Evolutionary conservation across 2,113 vertebrate genomes (phyloP).

Genomic region (Marmota monax): DNA sequence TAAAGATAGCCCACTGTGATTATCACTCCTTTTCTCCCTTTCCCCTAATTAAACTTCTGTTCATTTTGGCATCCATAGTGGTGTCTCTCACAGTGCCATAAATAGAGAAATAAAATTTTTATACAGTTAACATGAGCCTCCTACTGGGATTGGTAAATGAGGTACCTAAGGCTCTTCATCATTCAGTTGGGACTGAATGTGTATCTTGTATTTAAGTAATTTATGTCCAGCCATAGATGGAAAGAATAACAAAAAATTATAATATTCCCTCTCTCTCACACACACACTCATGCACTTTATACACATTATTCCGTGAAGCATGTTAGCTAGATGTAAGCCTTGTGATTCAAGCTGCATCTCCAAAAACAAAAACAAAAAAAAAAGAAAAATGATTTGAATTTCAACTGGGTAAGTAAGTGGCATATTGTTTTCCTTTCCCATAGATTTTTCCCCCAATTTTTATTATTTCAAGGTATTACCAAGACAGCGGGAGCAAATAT

Average conservation of each 20-base stretch:
- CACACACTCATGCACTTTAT: neutral
- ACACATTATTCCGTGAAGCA: neutral
- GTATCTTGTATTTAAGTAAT: neutral
- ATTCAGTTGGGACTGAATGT: neutral
- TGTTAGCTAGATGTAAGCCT: neutral
- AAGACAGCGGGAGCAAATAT: neutral
- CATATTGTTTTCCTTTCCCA: neutral
- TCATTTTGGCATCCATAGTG: neutral
- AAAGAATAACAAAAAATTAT: neutral
- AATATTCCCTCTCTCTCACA: neutral
- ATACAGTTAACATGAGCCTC: neutral
- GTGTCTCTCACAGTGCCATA: neutral
- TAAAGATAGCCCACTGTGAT: neutral
- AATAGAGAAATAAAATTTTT: neutral
- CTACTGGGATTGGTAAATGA: neutral
- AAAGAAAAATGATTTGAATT: constrained; percentile 5
- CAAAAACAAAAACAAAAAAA: neutral
- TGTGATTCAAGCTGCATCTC: neutral
- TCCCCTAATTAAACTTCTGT: neutral
- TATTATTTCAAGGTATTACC: neutral
- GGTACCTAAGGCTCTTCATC: neutral
- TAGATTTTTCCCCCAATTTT: neutral
- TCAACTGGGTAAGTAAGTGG: neutral
- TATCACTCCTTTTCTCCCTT: neutral
- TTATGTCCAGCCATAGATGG: neutral